phyloP scores from a whole-genome alignment of 2,888 invertebrate species.

The Yponomeuta evonymella region DNA sequence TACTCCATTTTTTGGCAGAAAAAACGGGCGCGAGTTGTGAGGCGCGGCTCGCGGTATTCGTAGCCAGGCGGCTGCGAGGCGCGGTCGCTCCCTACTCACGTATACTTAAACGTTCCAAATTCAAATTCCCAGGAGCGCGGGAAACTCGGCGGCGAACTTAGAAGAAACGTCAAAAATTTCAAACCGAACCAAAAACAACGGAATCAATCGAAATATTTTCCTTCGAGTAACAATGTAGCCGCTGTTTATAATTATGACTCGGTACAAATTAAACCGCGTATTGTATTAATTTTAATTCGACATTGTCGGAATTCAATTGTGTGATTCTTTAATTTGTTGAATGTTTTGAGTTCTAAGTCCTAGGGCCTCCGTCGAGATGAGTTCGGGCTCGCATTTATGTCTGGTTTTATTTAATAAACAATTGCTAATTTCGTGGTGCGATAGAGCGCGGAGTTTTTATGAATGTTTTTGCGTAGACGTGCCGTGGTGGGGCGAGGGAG shows the following conservation, averaged over 20 bases:
- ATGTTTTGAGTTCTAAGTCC: constrained; percentile 45
- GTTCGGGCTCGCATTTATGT: constrained; percentile 58
- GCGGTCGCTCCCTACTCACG: constrained; percentile 56
- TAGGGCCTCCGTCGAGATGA: constrained; percentile 48
- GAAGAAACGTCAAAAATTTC: constrained; percentile 27
- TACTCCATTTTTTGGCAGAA: constrained; percentile 63
- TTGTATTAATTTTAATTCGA: constrained; percentile 64
- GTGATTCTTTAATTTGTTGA: constrained; percentile 60
- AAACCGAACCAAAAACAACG: constrained; percentile 23
- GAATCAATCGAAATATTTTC: constrained; percentile 21
- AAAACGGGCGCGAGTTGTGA: constrained; percentile 43
- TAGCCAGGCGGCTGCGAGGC: constrained; percentile 60
- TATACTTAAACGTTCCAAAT: constrained; percentile 27
- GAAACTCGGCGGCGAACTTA: constrained; percentile 38
- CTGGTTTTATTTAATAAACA: constrained; percentile 48
- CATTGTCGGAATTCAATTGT: constrained; percentile 65
- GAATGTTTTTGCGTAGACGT: constrained; percentile 69
- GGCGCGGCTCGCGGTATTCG: constrained; percentile 50
- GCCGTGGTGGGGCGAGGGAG: constrained; percentile 68
- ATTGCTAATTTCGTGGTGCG: constrained; percentile 69
- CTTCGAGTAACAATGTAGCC: constrained; percentile 43
- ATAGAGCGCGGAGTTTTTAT: constrained; percentile 65
- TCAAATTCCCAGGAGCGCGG: constrained; percentile 59
- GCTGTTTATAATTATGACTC: constrained; percentile 64
- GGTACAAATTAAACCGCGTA: constrained; percentile 58